A percentile compares a stretch with the other conserved stretches of the same genome.
These are phyloP conservation scores for Neostethus bicornis DNA, from an alignment of 2,797 vertebrate genomes.

Conservation along the genomic window DNA sequence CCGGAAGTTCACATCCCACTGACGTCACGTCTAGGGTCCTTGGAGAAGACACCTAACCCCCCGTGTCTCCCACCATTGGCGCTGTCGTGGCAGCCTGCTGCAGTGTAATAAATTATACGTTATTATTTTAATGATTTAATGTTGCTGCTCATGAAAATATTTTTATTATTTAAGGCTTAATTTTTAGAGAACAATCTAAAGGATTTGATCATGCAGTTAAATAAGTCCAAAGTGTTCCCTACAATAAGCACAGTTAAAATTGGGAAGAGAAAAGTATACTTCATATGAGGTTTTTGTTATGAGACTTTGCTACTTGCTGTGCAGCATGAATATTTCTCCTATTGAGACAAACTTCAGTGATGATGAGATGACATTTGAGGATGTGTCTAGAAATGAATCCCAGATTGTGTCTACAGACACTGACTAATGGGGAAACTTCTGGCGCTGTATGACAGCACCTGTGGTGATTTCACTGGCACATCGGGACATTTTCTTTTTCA, in stretches of 20 bases:
- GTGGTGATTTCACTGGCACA: constrained; percentile 23
- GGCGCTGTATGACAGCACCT: constrained; percentile 25
- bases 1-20: no score
- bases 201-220: constrained; percentile 36
- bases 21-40: no score
- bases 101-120: no score
- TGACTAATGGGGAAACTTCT: constrained; percentile 35
- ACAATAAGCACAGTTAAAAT: constrained; percentile 1
- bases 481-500: constrained; percentile 29
- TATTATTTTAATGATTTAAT: no score
- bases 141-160: not conserved
- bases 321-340: constrained; percentile 5
- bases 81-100: no score
- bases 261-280: not conserved
- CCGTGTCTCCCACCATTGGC: no score
- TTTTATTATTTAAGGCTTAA: constrained; percentile 17
- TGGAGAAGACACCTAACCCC: no score
- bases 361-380: constrained; percentile 28
- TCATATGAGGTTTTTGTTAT: not conserved
- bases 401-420: constrained; percentile 33
- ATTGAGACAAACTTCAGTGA: constrained; percentile 30
- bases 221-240: constrained; percentile 30
- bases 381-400: constrained; percentile 32
- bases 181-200: constrained; percentile 27
- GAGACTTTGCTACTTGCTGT: not conserved